These are phyloP conservation scores for Eledona agricola DNA, from an alignment of 2,888 invertebrate species.

Conservation along the genomic window DNA sequence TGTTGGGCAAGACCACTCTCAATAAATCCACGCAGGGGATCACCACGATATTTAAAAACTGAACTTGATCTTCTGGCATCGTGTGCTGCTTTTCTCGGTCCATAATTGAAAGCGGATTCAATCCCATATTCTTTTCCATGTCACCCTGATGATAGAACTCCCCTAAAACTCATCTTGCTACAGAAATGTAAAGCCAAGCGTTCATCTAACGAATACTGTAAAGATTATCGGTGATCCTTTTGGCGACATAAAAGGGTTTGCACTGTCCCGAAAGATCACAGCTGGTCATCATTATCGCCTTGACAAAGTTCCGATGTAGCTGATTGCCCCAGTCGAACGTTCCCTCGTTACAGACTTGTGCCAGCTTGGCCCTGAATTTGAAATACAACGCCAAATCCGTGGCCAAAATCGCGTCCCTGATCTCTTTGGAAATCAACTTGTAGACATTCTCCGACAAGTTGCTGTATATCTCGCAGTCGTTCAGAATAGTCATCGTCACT, in stretches of 20 bases:
- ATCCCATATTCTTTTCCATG: slow-evolving; percentile 67
- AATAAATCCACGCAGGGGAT: slow-evolving; percentile 68
- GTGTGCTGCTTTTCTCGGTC: slow-evolving; percentile 67
- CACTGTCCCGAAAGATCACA: slow-evolving; percentile 70
- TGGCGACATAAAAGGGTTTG: slow-evolving; percentile 68
- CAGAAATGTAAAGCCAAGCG: slow-evolving; percentile 6
- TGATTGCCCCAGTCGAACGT: slow-evolving; percentile 64
- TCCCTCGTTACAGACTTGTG: slow-evolving; percentile 64
- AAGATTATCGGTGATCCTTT: slow-evolving; percentile 65
- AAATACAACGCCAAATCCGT: slow-evolving; percentile 70
- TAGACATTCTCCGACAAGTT: slow-evolving; percentile 60
- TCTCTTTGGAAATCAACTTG: slow-evolving; percentile 63
- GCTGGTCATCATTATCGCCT: slow-evolving; percentile 69
- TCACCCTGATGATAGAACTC: slow-evolving; percentile 67
- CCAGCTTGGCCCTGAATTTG: slow-evolving; percentile 65
- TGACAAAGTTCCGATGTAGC: slow-evolving; percentile 65
- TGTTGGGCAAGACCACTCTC: slow-evolving; percentile 66
- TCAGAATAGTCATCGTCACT: slow-evolving; percentile 67
- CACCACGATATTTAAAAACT: slow-evolving; percentile 69
- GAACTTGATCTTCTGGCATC: slow-evolving; percentile 72
- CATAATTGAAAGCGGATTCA: slow-evolving; percentile 71
- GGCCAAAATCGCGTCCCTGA: slow-evolving; percentile 68
- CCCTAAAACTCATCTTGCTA: slow-evolving; percentile 42
- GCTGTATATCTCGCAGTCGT: slow-evolving; percentile 65
- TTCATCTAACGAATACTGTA: slow-evolving; percentile 70